Base-by-base conservation (phyloP, 2,113 vertebrate species). In the Perca fluviatilis region DNA sequence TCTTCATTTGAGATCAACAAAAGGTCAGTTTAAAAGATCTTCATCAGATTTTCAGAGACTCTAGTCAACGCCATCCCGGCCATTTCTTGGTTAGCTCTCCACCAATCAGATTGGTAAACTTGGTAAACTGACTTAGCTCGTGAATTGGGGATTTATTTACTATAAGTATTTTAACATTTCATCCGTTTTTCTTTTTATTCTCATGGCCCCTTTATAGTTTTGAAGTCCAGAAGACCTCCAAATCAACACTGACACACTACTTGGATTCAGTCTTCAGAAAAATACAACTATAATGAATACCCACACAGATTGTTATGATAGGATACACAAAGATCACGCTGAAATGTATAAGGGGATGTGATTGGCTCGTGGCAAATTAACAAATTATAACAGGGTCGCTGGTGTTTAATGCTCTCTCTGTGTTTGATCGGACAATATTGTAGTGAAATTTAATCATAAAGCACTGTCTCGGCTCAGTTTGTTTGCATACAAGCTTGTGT, bases 401-500 rank as follows among this genome's bases (percentile, higher is more conserved):
- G 88, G 89, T 92, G 76, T 36, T 80, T 73, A 61, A 85, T 75
- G 78, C 67, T 82, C 30, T 27, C 60, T 50, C 54, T n/a, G 60
- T n/a, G 54, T n/a, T 27, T 46, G 30, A 11, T 12, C 40, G 1
- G 21, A 33, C 3, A 16, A 51, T 11, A 33, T 68, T 46, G 49
- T 47, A 60, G 56, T 73, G 46, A 47, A 36, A 61, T 27, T 3
- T 2, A 0, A 40, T 66, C 14, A 43, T 89, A 91, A 92, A 87
- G 84, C 84, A 87, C 88, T 81, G 72, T n/a, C 86, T 86, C 21
- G 1, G 8, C 58, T 83, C 51, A 76, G 64, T 73, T 74, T 64
- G 75, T 82, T 88, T 91, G 87, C 87, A 89, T 92, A 84, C 82
- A 21, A 40, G 40, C 27, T 33, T 43, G 50, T 67, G 43, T 57